Conservation (phyloP, 1,140 invertebrate species). For the Oscheius sp. region DNA sequence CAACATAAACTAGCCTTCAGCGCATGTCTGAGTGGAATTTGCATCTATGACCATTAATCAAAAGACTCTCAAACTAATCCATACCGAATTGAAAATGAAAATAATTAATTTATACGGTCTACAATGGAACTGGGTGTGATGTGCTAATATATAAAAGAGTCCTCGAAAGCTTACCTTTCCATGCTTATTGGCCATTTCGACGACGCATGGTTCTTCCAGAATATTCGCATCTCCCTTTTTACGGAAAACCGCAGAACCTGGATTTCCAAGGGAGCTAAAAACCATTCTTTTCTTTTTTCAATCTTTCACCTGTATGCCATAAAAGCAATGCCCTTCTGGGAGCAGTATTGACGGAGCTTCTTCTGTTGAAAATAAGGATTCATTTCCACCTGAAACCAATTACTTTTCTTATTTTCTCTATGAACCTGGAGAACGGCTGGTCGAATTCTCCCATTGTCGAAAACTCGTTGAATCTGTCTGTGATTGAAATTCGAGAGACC, state of each 20-base stretch:
- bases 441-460: conserved; percentile 71
- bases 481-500: conserved; percentile 88
- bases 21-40: too few species aligned
- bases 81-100: background rate
- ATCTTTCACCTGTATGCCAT: conserved; percentile 69
- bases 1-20: too few species aligned
- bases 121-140: too few species aligned
- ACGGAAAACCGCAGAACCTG: conserved; percentile 57
- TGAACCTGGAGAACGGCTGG: conserved; percentile 69
- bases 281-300: background rate
- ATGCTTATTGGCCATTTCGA: conserved; percentile 50
- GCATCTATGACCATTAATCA: background rate
- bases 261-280: conserved; percentile 63
- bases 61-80: background rate
- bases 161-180: conserved; percentile 61
- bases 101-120: too few species aligned
- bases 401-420: background rate
- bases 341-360: conserved; percentile 73
- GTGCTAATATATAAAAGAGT: background rate
- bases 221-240: conserved; percentile 51
- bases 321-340: conserved; percentile 69
- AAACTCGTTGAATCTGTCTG: conserved; percentile 73
- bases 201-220: conserved; percentile 68
- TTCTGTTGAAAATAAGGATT: conserved; percentile 80
- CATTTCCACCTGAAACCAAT: conserved; percentile 73